These are phyloP conservation scores for Pardalotus punctatus DNA, from an alignment of 2,113 vertebrate species.

Conservation along the genomic window DNA sequence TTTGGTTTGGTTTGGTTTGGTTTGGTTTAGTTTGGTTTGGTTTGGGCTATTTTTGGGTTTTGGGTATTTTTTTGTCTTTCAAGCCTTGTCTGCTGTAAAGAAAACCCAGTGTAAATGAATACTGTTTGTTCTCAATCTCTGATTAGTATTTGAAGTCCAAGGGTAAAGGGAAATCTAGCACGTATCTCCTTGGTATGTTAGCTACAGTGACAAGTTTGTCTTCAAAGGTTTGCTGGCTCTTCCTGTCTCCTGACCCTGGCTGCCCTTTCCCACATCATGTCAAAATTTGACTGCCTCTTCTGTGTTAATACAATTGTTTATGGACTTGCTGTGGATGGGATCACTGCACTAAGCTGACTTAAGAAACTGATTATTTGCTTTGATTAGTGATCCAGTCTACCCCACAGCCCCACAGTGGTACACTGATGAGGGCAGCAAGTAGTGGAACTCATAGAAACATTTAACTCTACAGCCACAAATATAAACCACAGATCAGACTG, in stretches of 20 bases:
- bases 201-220: neutral
- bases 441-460: neutral
- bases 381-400: neutral
- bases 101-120: neutral
- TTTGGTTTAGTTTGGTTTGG: neutral
- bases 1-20: neutral
- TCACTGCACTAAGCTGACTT: neutral
- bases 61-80: neutral
- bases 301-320: neutral
- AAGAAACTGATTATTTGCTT: neutral
- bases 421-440: neutral
- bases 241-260: neutral
- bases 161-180: neutral
- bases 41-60: neutral
- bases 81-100: neutral
- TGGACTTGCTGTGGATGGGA: neutral
- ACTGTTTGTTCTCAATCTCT: neutral
- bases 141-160: neutral
- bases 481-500: neutral
- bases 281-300: neutral
- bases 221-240: neutral
- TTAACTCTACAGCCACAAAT: neutral
- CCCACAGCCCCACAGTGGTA: neutral
- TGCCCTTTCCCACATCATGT: neutral
- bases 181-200: accelerated